Base-by-base conservation (phyloP, 2,888 invertebrate genomes). In the Empis livida region DNA sequence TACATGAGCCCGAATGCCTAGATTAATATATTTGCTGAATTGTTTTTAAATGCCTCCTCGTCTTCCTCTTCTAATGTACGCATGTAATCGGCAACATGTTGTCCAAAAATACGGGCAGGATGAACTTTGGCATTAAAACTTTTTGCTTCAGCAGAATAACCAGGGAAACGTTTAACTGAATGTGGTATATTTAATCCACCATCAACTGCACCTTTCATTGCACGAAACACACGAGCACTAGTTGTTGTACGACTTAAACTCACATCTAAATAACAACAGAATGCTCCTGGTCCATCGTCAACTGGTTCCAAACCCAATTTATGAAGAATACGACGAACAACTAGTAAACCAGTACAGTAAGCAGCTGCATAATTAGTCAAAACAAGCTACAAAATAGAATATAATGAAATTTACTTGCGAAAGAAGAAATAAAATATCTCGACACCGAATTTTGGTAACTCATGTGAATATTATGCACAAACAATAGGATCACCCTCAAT, bases 131-230 rank as follows among this genome's bases (percentile, higher is more conserved):
- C 92, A 71, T 92, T 89, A 73, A 96, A 94, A 60, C 83, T 81
- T 70, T 95, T 94, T n/a, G 79, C 75, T 71, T 99, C 97, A 38
- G 80, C 78, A 4, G 64, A 64, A 51, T 88, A 99, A 43, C 99
- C 99, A 52, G 96, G 97, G 82, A 99, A 99, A 61, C 99, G 80
- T 72, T 96, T 96, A 54, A 87, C 84, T 57, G 96, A 86, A 73
- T 99, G 99, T 50, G 99, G 99, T 64, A 99, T 96, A 73, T 97
- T 94, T 40, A 99, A 77, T 53, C 99, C 99, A 60, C 99, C 99
- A 72, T 99, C 99, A 52, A 93, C 95, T 50, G 97, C 97, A 56
- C 99, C 99, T 72, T 99, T 99, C 90, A 99, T 89, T 51, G 92
- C 97, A 57, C 95, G 99, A 66, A 99, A 99, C 31, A 99, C 84